Conservation (phyloP, 2,888 invertebrate genomes). For the Acronicta alni region DNA sequence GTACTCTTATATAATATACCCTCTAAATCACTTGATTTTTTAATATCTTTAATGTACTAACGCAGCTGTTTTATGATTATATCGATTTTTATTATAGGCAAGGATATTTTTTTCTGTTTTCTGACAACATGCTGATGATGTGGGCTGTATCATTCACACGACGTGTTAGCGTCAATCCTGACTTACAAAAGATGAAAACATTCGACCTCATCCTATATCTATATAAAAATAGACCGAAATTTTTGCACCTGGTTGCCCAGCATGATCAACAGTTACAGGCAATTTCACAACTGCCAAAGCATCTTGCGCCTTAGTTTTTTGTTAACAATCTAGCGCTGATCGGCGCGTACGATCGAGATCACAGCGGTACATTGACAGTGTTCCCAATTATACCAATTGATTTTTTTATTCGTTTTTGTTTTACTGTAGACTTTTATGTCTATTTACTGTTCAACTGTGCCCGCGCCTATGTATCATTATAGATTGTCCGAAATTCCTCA, state of each 20-base stretch:
- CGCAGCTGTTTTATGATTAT: no score
- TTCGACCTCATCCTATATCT: background rate
- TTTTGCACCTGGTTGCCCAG: conserved; percentile 2
- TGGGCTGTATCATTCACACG: no score
- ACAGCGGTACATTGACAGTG: conserved; percentile 46
- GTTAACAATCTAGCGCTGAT: conserved; percentile 8
- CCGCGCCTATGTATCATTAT: conserved; percentile 18
- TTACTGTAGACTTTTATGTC: conserved; percentile 21
- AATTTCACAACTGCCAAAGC: conserved; percentile 36
- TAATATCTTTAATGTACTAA: no score
- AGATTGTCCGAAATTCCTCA: conserved; percentile 3
- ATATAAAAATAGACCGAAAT: no score
- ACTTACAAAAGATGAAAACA: no score
- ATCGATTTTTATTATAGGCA: no score
- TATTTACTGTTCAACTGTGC: conserved; percentile 31
- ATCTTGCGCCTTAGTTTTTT: conserved; percentile 26
- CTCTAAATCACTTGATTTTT: no score
- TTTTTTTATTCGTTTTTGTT: conserved; percentile 43
- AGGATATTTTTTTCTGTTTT: no score
- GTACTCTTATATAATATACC: no score
- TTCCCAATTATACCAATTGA: conserved; percentile 45
- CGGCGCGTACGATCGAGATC: conserved; percentile 39
- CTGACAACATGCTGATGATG: no score
- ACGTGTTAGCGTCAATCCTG: no score
- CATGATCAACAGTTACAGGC: background rate